A percentile compares a stretch with the other conserved stretches of the same genome.
Evolutionary conservation across 2,113 vertebrate species (phyloP).

Genomic region (Rhipidura dahli): DNA sequence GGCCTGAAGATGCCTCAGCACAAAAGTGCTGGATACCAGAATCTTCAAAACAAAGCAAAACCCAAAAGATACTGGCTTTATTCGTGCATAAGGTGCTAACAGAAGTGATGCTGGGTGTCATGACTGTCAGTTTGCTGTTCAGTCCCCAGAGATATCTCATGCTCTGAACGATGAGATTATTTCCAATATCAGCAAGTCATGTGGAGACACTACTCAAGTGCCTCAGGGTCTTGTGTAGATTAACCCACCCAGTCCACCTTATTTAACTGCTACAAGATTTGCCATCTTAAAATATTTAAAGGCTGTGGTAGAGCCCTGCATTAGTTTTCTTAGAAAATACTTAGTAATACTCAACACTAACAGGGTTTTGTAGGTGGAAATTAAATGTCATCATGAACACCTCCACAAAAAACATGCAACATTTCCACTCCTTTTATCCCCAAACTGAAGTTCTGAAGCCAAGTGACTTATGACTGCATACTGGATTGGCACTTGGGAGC

Average conservation of each 20-base stretch:
- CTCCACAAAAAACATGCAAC: background rate
- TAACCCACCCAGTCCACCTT: background rate
- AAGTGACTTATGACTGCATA: background rate
- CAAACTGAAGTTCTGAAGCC: background rate
- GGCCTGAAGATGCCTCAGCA: background rate
- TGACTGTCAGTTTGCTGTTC: background rate
- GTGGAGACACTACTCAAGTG: background rate
- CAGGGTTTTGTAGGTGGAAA: background rate
- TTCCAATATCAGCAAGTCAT: background rate
- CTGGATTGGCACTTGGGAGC: background rate
- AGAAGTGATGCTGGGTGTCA: background rate
- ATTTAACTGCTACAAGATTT: background rate
- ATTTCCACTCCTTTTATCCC: background rate
- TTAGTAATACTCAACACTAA: background rate
- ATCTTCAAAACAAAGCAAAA: background rate
- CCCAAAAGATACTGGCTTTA: background rate
- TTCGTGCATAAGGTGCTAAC: background rate
- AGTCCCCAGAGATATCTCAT: background rate
- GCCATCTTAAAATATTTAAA: background rate
- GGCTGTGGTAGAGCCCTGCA: background rate
- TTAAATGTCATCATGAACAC: background rate
- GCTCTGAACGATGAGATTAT: background rate
- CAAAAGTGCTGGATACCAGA: background rate
- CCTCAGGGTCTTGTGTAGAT: background rate
- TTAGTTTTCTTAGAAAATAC: background rate